phyloP scores from a whole-genome alignment of 2,113 vertebrate species.

The Varanus komodoensis region DNA sequence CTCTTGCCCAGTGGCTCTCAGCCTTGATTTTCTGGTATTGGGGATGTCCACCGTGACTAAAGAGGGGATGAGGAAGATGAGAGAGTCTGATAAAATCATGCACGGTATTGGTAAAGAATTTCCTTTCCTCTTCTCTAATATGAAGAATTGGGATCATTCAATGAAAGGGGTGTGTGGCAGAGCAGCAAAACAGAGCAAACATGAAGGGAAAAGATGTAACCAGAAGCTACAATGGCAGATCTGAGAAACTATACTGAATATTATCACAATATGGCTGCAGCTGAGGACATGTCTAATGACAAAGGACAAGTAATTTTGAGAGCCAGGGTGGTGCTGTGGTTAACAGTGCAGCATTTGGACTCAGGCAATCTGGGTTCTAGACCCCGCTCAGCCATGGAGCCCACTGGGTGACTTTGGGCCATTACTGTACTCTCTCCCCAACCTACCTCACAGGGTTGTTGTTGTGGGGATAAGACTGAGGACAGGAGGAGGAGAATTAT shows the following conservation, averaged over 20 bases:
- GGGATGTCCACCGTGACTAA: neutral
- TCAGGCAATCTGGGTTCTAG: too few species aligned
- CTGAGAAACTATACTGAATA: neutral
- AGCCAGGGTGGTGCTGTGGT: too few species aligned
- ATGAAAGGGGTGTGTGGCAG: too few species aligned
- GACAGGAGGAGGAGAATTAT: too few species aligned
- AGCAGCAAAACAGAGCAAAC: neutral
- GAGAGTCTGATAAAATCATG: neutral
- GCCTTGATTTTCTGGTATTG: neutral
- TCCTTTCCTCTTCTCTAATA: neutral
- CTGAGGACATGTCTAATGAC: neutral
- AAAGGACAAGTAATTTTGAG: neutral
- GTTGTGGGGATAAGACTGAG: too few species aligned
- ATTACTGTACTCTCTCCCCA: too few species aligned
- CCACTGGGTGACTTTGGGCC: too few species aligned
- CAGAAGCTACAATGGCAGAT: neutral
- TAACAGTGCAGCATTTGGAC: too few species aligned
- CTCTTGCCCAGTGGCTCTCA: slow-evolving; percentile 14
- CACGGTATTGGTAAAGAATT: neutral
- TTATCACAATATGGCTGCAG: neutral
- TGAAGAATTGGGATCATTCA: neutral
- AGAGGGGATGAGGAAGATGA: slow-evolving; percentile 15
- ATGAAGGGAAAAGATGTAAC: neutral
- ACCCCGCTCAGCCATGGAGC: too few species aligned
- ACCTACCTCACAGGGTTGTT: too few species aligned